Base-by-base conservation (phyloP, 92 coral and sea anemone species). In the Pocillopora grandis region DNA sequence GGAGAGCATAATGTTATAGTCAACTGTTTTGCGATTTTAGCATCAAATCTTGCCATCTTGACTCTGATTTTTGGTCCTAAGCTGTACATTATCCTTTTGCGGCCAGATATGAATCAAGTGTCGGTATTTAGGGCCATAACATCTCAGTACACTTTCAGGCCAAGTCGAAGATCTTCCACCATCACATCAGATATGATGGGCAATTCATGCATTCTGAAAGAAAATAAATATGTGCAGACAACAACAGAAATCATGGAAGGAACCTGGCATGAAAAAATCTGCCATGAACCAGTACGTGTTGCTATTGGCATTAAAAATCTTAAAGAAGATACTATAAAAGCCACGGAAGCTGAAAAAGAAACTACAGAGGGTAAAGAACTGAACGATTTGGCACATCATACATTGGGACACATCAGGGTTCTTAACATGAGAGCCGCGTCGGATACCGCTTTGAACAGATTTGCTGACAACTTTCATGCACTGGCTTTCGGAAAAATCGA, bases 61-160 rank as follows among this genome's bases (percentile, higher is more conserved):
- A 84, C 80, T 35, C 91, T 89, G n/a, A 76, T 91, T 49, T 93
- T 88, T 77, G 86, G 89, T 66, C 94, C 96, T 5, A 93, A 93
- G 68, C 58, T 86, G 18, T 83, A 80, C 89, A 73, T 93, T 48
- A 67, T 90, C 57, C 82, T 90, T 12, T 93, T 86, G 12, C 90
- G 87, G 10, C 88, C 92, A 56, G 81, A 77, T 56, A 66, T 93
- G 60, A 86, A 88, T 81, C 85, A 90, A 71, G 62, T 72, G 42
- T 35, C 77, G 20, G 88, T 87, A 10, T 90, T 89, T 86, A 19
- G 87, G 33, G 75, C 77, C 9, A 55, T 76, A 3, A 81, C 84
- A 3, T 61, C 86, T n/a, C 86, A 63, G 62, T 76, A 84, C 42
- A 74, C 87, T 9, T 84, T 84, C 76, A 64, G 76, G 52, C 9